Evolutionary conservation across 2,113 vertebrate genomes (phyloP), one percentile per base, ranked within the genome.

Genomic region (Nyctibius bracteatus): DNA sequence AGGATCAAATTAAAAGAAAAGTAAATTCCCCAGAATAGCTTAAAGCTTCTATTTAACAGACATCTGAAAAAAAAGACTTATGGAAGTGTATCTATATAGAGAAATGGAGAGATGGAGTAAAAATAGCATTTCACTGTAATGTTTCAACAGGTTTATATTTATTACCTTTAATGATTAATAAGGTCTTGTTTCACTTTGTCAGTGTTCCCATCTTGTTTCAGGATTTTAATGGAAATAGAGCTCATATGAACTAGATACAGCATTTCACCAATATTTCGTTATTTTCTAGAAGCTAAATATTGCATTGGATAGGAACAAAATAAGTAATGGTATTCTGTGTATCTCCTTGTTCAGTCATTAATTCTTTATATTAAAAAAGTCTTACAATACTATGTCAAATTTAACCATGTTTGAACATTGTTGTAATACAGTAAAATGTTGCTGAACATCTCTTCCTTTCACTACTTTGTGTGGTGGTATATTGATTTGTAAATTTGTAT

Each of bases 401-500:
- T 90, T 95, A 86, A 87, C 80, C 61, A 70, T n/a, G 61, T 71
- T 84, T 90, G 79, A 89, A 55, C 65, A 71, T 92, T 58, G 52
- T 65, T 88, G 91, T 73, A 63, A 81, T 83, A 44, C 4, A 65
- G 84, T 90, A 79, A 96, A 92, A 92, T 4, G 1, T 81, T 57
- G 84, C 73, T 72, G 81, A 96, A 87, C 54, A 46, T 77, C 41
- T 90, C 54, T 46, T 92, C 73, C 61, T 84, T 86, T 93, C 59
- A 62, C 92, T 84, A 54, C 82, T 96, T 90, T 93, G 57, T 96
- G 65, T 91, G 85, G 77, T 92, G 66, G 52, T 73, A 94, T 86
- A 61, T 73, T 77, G 94, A 89, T 96, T 93, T 92, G 59, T 94
- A 92, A 88, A 78, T 83, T 90, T 87, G 63, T 88, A 83, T 78